These are phyloP conservation scores for Portevinia maculata DNA, from an alignment of 2,888 invertebrate genomes.

Conservation along the genomic window DNA sequence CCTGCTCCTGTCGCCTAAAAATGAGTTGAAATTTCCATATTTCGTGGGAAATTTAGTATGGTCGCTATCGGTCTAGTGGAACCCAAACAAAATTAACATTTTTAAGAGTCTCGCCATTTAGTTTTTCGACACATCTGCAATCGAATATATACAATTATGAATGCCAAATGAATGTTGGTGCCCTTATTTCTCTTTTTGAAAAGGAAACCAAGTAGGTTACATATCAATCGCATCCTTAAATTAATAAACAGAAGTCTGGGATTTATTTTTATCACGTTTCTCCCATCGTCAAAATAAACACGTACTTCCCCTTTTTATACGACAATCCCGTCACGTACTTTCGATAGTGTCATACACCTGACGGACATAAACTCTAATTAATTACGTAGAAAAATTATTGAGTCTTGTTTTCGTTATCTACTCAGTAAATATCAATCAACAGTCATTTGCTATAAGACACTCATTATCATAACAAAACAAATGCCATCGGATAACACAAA, in stretches of 20 bases:
- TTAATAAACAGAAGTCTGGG: not conserved
- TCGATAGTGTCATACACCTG: slow-evolving; percentile 2
- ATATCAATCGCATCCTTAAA: not conserved
- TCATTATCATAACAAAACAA: slow-evolving; percentile 50
- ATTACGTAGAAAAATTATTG: slow-evolving; percentile 8
- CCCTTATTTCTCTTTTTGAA: no score
- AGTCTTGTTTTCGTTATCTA: slow-evolving; percentile 12
- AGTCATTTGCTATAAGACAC: slow-evolving; percentile 65
- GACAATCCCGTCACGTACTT: slow-evolving; percentile 30
- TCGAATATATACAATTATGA: no score
- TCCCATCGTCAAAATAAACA: slow-evolving; percentile 1
- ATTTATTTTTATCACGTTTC: not conserved
- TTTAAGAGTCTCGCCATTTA: no score
- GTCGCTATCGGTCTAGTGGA: no score
- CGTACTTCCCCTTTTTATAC: slow-evolving; percentile 10
- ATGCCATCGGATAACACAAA: slow-evolving; percentile 36
- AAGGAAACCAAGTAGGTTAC: not conserved
- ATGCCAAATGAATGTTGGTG: no score
- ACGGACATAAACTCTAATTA: slow-evolving; percentile 2
- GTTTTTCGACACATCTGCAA: no score
- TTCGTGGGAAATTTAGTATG: no score
- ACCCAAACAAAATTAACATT: no score
- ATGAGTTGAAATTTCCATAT: no score
- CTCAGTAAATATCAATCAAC: slow-evolving; percentile 62
- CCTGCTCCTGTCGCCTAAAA: no score